Evolutionary conservation across 2,888 invertebrate genomes (phyloP), one percentile per base, ranked within the genome.

Genomic region (Leptogaster cylindrica): DNA sequence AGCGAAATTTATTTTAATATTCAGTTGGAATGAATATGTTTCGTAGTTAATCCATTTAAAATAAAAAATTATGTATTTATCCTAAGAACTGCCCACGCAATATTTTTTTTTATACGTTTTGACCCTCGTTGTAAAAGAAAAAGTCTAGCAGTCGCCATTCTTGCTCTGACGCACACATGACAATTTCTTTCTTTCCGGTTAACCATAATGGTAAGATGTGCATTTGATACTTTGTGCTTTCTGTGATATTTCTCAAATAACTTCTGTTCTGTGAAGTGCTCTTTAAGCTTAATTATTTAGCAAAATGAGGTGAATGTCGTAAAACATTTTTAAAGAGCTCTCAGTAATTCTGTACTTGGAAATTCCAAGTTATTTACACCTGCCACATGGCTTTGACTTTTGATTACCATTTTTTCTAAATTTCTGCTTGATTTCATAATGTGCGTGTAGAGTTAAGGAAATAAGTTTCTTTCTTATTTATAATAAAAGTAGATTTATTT

Each of bases 101-200:
- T n/a, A n/a, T n/a, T n/a, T n/a, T n/a, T n/a, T n/a, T n/a, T n/a
- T n/a, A n/a, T n/a, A n/a, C 14, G n/a, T 6, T 52, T 52, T 52
- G 52, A 50, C 8, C 14, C 50, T 25, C 12, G 14, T 33, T 20
- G 52, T 52, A n/a, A n/a, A n/a, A n/a, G 31, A 18, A n/a, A 12
- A 28, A 28, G 25, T 48, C 20, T 33, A 12, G n/a, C 14, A 44
- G 20, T 25, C 48, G 61, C 48, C 61, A 58, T 48, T 23, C 33
- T 3, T 48, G 51, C 23, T 25, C 52, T 70, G 70, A 71, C 63
- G 68, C 68, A 69, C 61, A 69, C 72, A 68, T 65, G 55, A 70
- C 68, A 69, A 71, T 75, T 77, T 79, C 79, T 77, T 80, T 80
- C 79, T 80, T 80, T 81, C 81, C 80, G 79, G 79, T 79, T 78